Evolutionary conservation across 64 coral and sea anemone species (phyloP), one percentile per base, ranked within the genome.

Genomic region (Cladopsammia gracilis): DNA sequence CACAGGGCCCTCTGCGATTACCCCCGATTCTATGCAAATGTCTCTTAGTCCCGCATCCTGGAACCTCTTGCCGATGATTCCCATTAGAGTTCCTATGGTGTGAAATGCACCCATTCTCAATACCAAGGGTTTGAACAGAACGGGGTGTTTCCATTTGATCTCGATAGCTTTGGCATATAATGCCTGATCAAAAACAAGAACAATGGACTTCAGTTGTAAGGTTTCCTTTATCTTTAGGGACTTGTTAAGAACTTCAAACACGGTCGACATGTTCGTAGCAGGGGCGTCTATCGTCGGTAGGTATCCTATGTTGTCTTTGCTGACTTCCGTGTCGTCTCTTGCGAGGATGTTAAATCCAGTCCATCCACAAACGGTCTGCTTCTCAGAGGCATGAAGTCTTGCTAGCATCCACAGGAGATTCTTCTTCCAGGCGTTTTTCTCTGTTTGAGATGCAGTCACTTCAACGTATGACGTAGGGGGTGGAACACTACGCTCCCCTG

Each of bases 1-100:
- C 22, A 94, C 65, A 46, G 92, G 89, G 20, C 92, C 92, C 56
- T 94, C 86, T 64, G 86, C 92, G 26, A 94, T 64, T 49, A 93
- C 61, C 66, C 76, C 62, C 25, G 84, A 87, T 87, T 93, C 85
- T 20, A 93, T 70, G 58, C 26, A 70, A 18, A 91, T 60, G 70
- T 90, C 93, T 62, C 64, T 78, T 68, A 91, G 68, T 57, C 80
- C 88, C 76, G 88, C 88, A 70, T 85, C 93, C 61, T 95, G 66
- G 70, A 95, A 95, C 19, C 80, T 74, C 78, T 95, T 90, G 12
- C 93, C 93, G 77, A 95, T 72, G n/a, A 90, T 85, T 45, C 56
- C 64, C 73, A 95, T 56, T 48, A 90, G 49, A 58, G 76, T 89
- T 51, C 86, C 81, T 48, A 73, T 3, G 59, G 60, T 72, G 15